Base-by-base conservation (phyloP, 2,113 vertebrate species). In the Boleophthalmus pectinirostris region DNA sequence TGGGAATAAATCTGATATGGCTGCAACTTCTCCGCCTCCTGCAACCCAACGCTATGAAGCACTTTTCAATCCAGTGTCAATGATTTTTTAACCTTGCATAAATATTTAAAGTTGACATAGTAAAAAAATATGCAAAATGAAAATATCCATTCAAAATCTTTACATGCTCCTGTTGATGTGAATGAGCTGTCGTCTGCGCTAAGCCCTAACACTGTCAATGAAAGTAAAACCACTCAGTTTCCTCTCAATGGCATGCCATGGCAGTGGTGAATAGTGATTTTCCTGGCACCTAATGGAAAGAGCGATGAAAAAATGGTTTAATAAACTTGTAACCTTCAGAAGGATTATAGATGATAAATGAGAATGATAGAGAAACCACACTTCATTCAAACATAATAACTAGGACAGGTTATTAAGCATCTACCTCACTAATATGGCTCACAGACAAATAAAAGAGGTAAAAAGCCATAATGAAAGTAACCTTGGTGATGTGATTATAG, bases 181-280 rank as follows among this genome's bases (percentile, higher is more conserved):
- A 89, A 88, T 21, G 14, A 85, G 70, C 74, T 68, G 54, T 77
- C 75, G 86, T 80, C 75, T 69, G 69, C 49, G 54, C 63, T 43
- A 61, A 58, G 63, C 47, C 21, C 63, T 67, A 60, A 82, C 18
- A 35, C 46, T 75, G 77, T 77, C 73, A 74, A 74, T 66, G 72
- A 82, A 76, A 72, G 85, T 46, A 11, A 74, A 81, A 76, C 14
- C 10, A 4, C 85, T 87, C 77, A 82, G 72, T 87, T 78, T 66
- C 69, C 63, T 72, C 56, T 77, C 49, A 75, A 78, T 75, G 64
- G 63, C 66, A 23, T 25, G 69, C 77, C 87, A 71, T 24, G 20
- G 23, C 73, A 49, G 7, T 53, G 18, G 49, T 57, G 33, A 24
- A 56, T 63, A 23, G 72, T 81, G 21, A 57, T 53, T 18, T 53